Conservation (phyloP, 2,797 vertebrate genomes). For the Typhlichthys eigenmanni region DNA sequence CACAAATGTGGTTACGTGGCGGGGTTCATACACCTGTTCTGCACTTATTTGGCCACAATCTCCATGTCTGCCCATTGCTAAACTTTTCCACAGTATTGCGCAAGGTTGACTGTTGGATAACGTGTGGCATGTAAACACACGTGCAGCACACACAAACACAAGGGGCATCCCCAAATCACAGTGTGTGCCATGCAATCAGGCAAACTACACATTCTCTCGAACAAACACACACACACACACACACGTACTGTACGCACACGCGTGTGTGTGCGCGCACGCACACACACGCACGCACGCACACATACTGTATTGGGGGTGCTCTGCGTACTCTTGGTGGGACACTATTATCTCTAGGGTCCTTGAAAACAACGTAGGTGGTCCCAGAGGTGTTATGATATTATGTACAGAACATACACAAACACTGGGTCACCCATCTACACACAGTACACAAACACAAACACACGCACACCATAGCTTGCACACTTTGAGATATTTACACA, state of each 20-base stretch:
- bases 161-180: neutral
- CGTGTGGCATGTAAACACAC: constrained; percentile 10
- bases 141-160: neutral
- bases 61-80: constrained; percentile 11
- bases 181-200: neutral
- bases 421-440: too few relatives aligned
- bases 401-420: neutral
- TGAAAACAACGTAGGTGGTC: constrained; percentile 41
- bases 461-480: neutral
- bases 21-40: neutral
- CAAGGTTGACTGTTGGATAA: constrained; percentile 21
- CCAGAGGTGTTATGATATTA: constrained; percentile 4
- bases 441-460: neutral
- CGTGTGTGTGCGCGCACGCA: too few relatives aligned
- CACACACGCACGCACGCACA: too few relatives aligned
- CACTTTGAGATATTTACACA: neutral
- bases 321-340: neutral
- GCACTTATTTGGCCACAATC: too few relatives aligned
- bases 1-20: constrained; percentile 59
- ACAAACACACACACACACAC: too few relatives aligned
- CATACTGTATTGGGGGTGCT: too few relatives aligned
- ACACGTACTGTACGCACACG: too few relatives aligned
- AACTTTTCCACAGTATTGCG: constrained; percentile 17
- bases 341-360: constrained; percentile 19
- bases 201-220: neutral